Percentiles rank a stretch among this genome's conserved stretches.
Evolutionary conservation across 2,113 vertebrate genomes (phyloP).

Genomic region (Sander vitreus): DNA sequence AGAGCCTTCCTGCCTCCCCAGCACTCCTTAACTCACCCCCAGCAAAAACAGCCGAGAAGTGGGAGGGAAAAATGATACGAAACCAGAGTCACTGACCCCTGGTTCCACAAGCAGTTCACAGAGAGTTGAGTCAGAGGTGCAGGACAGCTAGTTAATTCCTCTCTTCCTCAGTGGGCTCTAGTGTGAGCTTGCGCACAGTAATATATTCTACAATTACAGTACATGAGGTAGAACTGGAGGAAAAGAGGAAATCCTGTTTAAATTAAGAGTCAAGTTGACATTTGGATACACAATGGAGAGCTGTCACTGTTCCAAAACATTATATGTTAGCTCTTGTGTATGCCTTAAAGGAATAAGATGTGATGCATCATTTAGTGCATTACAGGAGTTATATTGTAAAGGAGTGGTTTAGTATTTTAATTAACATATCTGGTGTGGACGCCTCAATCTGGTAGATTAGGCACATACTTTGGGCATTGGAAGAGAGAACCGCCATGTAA

Average conservation of each 20-base stretch:
- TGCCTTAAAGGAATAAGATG: conserved; percentile 7
- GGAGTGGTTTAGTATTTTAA: not conserved
- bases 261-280: conserved; percentile 36
- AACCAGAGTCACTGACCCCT: conserved; percentile 68
- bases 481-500: not conserved
- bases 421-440: not conserved
- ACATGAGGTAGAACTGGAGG: conserved; percentile 1
- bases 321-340: not conserved
- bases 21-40: conserved; percentile 36
- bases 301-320: conserved; percentile 1
- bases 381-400: not conserved
- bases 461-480: not conserved
- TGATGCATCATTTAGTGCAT: not conserved
- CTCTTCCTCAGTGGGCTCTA: conserved; percentile 60
- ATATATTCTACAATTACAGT: conserved; percentile 44
- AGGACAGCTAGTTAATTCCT: conserved; percentile 50
- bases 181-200: conserved; percentile 32
- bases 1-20: conserved; percentile 34
- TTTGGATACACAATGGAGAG: conserved; percentile 23
- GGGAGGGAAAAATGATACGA: conserved; percentile 61
- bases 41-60: conserved; percentile 54
- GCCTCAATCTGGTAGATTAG: not conserved
- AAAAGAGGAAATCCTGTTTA: conserved; percentile 50
- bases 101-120: conserved; percentile 65
- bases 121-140: conserved; percentile 74